phyloP scores from a whole-genome alignment of 2,888 invertebrate species.

The Drosophila kuntzei region DNA sequence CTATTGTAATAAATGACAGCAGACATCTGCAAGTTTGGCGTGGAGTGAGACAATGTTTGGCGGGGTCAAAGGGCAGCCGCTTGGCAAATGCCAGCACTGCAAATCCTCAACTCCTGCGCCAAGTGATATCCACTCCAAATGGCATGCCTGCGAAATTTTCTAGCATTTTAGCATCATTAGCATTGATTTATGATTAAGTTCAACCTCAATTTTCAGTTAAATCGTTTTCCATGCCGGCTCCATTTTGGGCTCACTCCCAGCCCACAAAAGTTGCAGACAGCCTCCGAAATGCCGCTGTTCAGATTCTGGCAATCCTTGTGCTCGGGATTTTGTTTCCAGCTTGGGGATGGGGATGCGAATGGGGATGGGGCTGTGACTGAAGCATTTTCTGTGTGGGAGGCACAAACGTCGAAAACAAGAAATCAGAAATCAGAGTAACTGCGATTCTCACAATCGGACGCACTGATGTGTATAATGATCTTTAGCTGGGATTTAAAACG shows the following conservation, averaged over 20 bases:
- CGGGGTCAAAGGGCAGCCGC: conserved; percentile 44
- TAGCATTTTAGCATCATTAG: conserved; percentile 85
- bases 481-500: conserved; percentile 79
- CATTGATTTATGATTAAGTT: conserved; percentile 85
- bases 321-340: conserved; percentile 24
- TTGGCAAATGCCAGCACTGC: conserved; percentile 75
- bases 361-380: conserved; percentile 2
- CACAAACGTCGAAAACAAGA: conserved; percentile 71
- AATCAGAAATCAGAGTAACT: conserved; percentile 82
- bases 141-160: conserved; percentile 73
- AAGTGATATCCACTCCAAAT: conserved; percentile 75
- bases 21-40: conserved; percentile 75
- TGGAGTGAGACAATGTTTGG: conserved; percentile 15
- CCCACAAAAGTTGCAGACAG: conserved; percentile 22
- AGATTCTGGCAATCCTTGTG: conserved; percentile 35
- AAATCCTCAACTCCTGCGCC: conserved; percentile 62
- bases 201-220: conserved; percentile 84
- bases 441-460: conserved; percentile 83
- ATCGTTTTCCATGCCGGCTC: conserved; percentile 75
- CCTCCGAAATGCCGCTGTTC: conserved; percentile 25
- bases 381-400: conserved; percentile 35
- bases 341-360: conserved; percentile 3
- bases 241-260: conserved; percentile 24
- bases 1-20: conserved; percentile 85
- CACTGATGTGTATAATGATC: conserved; percentile 83